phyloP scores from a whole-genome alignment of 92 coral and sea anemone species.

The Palythoa grandis region DNA sequence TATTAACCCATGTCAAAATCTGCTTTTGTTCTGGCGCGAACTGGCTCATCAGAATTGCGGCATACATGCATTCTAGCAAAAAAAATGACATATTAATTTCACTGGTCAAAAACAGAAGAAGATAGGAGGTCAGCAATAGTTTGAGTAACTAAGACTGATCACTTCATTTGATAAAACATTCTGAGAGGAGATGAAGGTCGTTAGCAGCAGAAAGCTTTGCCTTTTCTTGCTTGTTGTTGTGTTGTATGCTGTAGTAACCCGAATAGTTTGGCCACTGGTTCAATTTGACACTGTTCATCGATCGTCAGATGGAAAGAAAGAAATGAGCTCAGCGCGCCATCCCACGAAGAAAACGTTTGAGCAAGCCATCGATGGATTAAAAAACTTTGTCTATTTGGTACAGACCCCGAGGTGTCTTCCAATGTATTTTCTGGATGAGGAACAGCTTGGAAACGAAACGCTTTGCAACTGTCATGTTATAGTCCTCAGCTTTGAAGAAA shows the following conservation, averaged over 20 bases:
- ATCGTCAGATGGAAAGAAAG: background rate
- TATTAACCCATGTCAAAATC: no score
- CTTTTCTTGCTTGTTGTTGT: background rate
- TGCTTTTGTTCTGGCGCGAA: no score
- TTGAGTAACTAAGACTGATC: no score
- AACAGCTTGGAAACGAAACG: background rate
- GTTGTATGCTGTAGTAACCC: background rate
- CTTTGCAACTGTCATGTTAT: conserved; percentile 39
- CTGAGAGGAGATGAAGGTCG: no score
- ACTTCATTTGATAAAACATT: no score
- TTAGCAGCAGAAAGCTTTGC: no score
- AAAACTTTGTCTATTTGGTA: background rate
- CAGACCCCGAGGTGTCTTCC: conserved; percentile 24
- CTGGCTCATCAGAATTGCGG: no score
- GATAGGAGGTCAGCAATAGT: no score
- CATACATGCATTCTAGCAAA: no score
- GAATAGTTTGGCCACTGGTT: background rate
- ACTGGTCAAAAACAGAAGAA: no score
- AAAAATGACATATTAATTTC: no score
- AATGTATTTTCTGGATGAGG: background rate
- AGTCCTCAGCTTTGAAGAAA: conserved; percentile 35
- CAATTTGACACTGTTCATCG: background rate
- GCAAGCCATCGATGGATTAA: background rate
- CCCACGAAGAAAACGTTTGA: background rate
- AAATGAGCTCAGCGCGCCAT: background rate